These are phyloP conservation scores for Gari tellinella DNA, from an alignment of 2,888 invertebrate genomes.

Conservation along the genomic window DNA sequence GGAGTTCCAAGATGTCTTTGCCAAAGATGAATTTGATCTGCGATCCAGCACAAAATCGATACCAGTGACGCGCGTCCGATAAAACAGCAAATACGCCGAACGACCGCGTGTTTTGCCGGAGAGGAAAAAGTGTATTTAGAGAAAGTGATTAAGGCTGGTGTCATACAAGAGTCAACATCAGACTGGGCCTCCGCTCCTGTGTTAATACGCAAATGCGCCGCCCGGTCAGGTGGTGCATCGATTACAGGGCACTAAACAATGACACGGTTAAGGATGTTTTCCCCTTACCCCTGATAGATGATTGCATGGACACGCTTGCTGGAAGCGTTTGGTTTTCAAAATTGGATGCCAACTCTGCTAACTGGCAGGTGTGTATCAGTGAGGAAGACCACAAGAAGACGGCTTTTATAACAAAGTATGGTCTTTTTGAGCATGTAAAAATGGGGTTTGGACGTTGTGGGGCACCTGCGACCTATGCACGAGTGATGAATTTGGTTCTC, in stretches of 20 bases:
- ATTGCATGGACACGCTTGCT: conserved; percentile 32
- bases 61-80: conserved; percentile 27
- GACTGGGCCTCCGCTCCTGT: conserved; percentile 47
- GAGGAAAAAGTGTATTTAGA: conserved; percentile 46
- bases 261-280: conserved; percentile 40
- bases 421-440: conserved; percentile 6
- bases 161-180: conserved; percentile 36
- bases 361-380: not conserved
- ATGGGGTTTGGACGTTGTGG: conserved; percentile 21
- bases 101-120: conserved; percentile 33
- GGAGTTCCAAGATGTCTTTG: conserved; percentile 39
- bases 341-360: not conserved
- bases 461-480: conserved; percentile 16
- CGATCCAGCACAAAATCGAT: conserved; percentile 36
- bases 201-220: conserved; percentile 40
- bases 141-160: conserved; percentile 31
- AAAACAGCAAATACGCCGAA: conserved; percentile 31
- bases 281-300: conserved; percentile 38
- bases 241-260: conserved; percentile 42
- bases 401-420: conserved; percentile 6
- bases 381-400: conserved; percentile 14
- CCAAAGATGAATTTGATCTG: conserved; percentile 30
- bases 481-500: conserved; percentile 31
- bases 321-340: conserved; percentile 26
- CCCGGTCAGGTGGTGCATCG: conserved; percentile 44